Base-by-base conservation (phyloP, 1,140 invertebrate genomes). In the Drosophila funebris region DNA sequence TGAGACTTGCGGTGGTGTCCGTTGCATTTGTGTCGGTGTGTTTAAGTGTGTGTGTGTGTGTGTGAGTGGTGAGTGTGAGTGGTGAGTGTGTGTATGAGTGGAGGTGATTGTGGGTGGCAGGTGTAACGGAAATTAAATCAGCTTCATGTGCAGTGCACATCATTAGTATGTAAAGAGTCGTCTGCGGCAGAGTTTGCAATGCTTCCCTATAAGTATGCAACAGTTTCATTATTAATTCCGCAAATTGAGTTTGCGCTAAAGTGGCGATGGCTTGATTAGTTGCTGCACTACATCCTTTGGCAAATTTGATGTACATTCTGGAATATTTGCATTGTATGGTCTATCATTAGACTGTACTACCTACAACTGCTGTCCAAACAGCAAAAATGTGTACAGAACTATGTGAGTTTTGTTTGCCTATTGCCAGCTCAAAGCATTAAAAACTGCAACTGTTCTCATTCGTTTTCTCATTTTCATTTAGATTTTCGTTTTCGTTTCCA, bases 121-220 rank as follows among this genome's bases (percentile, higher is more conserved):
- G 82, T 87, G 67, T 57, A 78, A 69, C 80, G 82, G 82, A 85
- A 85, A 85, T 85, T 85, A 87, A 85, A 85, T 85, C 82, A 87
- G 82, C 82, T 76, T 82, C 82, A 69, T 85, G 82, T 78, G 83
- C 70, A 67, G 46, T 85, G 82, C 82, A 87, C 82, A 78, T 85
- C 82, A 85, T 85, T 85, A 85, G 82, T 85, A 85, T 87, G 82
- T 78, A 87, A 75, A 78, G 67, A 81, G 73, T 69, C 69, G 60
- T 16, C 67, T 80, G 36, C 22, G 44, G 57, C 43, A 46, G 57
- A 52, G 69, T 7, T 20, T 37, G 2, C 18, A 9, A 16, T 7
- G 0, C 11, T 37, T 11, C 37, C 57, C 29, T 33, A 46, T 71
- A 87, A 67, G 82, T 72, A 67, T 66, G 82, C 78, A 73, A 76